Percentiles rank a stretch among this genome's conserved stretches.
Conservation (phyloP, 1,140 invertebrate genomes). For the Trypoxylus dichotomus region DNA sequence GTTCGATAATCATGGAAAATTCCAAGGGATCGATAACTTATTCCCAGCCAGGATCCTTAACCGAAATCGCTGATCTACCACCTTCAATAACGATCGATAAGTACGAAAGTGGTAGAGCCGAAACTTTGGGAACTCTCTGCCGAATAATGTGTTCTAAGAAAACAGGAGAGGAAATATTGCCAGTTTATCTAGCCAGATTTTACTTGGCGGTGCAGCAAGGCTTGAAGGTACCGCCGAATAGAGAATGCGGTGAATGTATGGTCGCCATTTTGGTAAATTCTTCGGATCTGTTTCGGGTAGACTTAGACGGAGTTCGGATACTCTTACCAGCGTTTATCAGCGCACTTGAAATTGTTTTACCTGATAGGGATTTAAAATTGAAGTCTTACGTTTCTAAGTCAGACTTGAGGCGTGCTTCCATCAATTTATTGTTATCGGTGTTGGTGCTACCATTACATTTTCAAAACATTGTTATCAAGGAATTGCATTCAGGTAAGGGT, state of each 20-base stretch:
- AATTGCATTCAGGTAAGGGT: constrained; percentile 57
- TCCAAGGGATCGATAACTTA: constrained; percentile 49
- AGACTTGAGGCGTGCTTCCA: constrained; percentile 86
- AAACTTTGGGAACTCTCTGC: constrained; percentile 93
- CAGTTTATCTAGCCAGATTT: constrained; percentile 92
- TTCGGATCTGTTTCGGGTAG: constrained; percentile 79
- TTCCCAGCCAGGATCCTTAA: constrained; percentile 58
- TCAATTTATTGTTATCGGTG: constrained; percentile 86
- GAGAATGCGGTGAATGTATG: constrained; percentile 72
- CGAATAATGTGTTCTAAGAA: constrained; percentile 96
- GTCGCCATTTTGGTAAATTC: constrained; percentile 82
- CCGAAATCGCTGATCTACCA: constrained; percentile 57
- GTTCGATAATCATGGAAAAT: constrained; percentile 50
- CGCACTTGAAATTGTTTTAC: constrained; percentile 78
- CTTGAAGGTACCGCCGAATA: constrained; percentile 65
- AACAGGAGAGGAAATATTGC: constrained; percentile 91
- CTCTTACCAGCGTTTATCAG: constrained; percentile 86
- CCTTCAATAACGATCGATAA: constrained; percentile 64
- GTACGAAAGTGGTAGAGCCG: constrained; percentile 85
- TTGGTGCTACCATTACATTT: constrained; percentile 90
- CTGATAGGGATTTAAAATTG: constrained; percentile 71
- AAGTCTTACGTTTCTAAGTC: constrained; percentile 66
- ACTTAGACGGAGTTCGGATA: constrained; percentile 90
- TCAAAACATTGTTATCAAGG: constrained; percentile 76
- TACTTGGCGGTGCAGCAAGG: constrained; percentile 86